Conservation (phyloP, 1,140 invertebrate species). For the Megalopta genalis region DNA sequence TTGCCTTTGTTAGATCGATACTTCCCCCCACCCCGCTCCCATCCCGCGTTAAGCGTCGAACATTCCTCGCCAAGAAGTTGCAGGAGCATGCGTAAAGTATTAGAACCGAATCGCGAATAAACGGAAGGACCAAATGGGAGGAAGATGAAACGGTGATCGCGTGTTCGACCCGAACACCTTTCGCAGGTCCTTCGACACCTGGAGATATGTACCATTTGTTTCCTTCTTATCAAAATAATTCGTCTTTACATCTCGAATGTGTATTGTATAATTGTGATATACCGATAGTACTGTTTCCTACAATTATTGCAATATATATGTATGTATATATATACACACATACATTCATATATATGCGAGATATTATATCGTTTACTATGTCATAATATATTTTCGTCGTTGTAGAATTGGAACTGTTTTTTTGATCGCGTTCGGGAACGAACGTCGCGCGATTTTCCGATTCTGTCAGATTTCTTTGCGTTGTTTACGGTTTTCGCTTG, state of each 20-base stretch:
- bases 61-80: slow-evolving; percentile 22
- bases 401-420: slow-evolving; percentile 31
- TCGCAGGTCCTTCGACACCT: too few species aligned
- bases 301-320: slow-evolving; percentile 12
- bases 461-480: background rate
- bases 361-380: slow-evolving; percentile 31
- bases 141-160: too few species aligned
- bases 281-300: slow-evolving; percentile 41
- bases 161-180: too few species aligned
- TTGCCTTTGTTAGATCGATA: background rate
- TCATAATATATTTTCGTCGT: slow-evolving; percentile 36
- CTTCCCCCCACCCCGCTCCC: background rate
- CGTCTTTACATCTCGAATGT: slow-evolving; percentile 4
- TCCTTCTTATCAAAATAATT: slow-evolving; percentile 34
- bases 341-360: slow-evolving; percentile 26
- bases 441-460: background rate
- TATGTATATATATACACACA: slow-evolving; percentile 29
- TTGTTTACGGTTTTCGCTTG: background rate
- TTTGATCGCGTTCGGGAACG: background rate
- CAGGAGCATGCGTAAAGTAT: background rate
- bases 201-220: background rate
- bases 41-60: background rate
- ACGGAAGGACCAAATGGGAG: background rate
- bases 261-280: slow-evolving; percentile 35
- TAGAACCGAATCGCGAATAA: background rate